Evolutionary conservation across 1,140 invertebrate species (phyloP), one percentile per base, ranked within the genome.

Genomic region (Sarcophaga bullata): DNA sequence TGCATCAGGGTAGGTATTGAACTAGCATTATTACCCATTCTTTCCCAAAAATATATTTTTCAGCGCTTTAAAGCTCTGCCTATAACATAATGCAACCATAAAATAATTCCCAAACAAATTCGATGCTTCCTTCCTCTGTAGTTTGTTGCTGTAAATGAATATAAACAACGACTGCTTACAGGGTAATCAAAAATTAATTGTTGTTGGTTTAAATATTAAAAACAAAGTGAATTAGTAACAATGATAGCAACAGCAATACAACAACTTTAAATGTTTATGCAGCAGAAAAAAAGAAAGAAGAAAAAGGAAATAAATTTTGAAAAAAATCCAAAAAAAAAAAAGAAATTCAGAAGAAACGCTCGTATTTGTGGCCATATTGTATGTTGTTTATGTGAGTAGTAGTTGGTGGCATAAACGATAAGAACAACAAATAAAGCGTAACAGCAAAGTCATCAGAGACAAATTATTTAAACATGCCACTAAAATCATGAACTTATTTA

Each of bases 151-250:
- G n/a, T 11, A 13, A 58, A 58, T 58, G n/a, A 58, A 58, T 13
- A 58, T 25, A 37, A 46, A 13, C 76, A 80, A 11, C 76, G 37
- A 54, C 76, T 19, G 76, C 49, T 80, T 80, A 80, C 25, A 17
- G 49, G 25, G 76, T 80, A 80, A 80, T 80, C 76, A 80, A 80
- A 80, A 80, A 80, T 80, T 80, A 80, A 80, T 80, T 80, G 76
- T 58, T 54, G 76, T 80, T 80, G 49, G 76, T 49, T 54, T 80
- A 80, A 80, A 54, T 80, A 54, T 80, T 75, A 75, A 75, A 75
- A 46, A 75, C n/a, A 75, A 80, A 80, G 76, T 80, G 49, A 80
- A 80, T 80, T 80, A 80, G 76, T 80, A 54, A 80, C 76, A 80
- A 54, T 17, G 11, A 50, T 49, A 54, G 11, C 25, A 54, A 46